phyloP scores from a whole-genome alignment of 2,888 invertebrate species.

The Schrankia costaestrigalis region DNA sequence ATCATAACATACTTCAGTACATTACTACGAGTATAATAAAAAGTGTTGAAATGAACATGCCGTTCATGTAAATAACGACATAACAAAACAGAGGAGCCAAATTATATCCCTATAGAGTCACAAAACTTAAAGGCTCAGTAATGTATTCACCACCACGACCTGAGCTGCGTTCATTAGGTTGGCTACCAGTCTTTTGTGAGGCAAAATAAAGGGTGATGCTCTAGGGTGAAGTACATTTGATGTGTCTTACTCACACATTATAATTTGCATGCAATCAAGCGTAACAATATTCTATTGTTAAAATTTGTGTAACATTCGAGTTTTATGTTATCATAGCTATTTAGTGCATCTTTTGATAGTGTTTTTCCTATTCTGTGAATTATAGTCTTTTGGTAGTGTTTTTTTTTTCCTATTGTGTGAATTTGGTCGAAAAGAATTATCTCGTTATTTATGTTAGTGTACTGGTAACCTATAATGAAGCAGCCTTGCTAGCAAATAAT shows the following conservation, averaged over 20 bases:
- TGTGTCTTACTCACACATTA: conserved; percentile 46
- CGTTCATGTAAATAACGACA: too few relatives aligned
- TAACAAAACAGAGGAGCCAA: conserved; percentile 16
- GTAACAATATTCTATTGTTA: conserved; percentile 36
- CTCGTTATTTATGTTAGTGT: too few relatives aligned
- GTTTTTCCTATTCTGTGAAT: too few relatives aligned
- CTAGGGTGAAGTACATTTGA: conserved; percentile 41
- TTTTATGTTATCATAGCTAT: not conserved
- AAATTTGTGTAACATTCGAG: conserved; percentile 12
- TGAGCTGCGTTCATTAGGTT: conserved; percentile 55
- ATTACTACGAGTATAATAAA: too few relatives aligned
- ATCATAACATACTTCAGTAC: too few relatives aligned
- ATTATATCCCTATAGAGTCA: conserved; percentile 23
- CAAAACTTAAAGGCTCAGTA: conserved; percentile 38
- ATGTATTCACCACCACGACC: conserved; percentile 56
- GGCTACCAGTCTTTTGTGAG: conserved; percentile 53
- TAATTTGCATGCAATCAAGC: conserved; percentile 64
- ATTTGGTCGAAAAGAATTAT: too few relatives aligned
- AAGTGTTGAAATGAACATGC: too few relatives aligned
- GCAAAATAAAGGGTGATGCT: conserved; percentile 56
- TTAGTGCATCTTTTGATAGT: too few relatives aligned
- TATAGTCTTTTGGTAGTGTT: too few relatives aligned
- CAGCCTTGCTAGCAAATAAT: too few relatives aligned
- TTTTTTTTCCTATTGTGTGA: too few relatives aligned
- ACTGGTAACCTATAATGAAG: too few relatives aligned